Conservation (phyloP, 2,888 invertebrate species). For the Beris morrisii region DNA sequence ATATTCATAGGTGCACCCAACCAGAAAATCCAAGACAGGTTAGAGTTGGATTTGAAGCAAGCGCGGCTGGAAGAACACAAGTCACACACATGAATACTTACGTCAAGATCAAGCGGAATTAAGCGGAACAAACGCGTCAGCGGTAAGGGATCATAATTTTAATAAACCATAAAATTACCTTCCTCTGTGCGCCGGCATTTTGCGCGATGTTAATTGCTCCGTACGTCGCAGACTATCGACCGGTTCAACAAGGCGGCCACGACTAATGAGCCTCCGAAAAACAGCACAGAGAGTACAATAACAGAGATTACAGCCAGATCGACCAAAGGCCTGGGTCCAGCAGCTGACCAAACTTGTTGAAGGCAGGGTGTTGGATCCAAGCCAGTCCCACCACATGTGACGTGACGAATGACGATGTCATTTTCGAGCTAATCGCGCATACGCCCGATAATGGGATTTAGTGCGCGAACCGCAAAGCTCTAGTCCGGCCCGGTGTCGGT, state of each 20-base stretch:
- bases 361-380: background rate
- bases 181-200: too few relatives aligned
- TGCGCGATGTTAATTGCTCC: too few relatives aligned
- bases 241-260: conserved; percentile 8
- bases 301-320: background rate
- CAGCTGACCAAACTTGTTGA: background rate
- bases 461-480: background rate
- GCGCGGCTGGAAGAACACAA: background rate
- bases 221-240: conserved; percentile 14
- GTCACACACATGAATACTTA: background rate
- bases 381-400: background rate
- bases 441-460: too few relatives aligned
- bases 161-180: conserved; percentile 28
- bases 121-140: conserved; percentile 13
- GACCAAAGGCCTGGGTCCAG: background rate
- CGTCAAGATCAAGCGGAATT: background rate
- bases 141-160: conserved; percentile 18
- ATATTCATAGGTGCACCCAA: conserved; percentile 26
- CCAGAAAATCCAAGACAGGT: conserved; percentile 15
- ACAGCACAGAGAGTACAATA: background rate
- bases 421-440: too few relatives aligned
- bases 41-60: background rate
- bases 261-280: conserved; percentile 17
- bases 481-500: background rate
- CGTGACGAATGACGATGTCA: background rate